Evolutionary conservation across 2,888 invertebrate genomes (phyloP).

Genomic region (Zaprionus lineosus): DNA sequence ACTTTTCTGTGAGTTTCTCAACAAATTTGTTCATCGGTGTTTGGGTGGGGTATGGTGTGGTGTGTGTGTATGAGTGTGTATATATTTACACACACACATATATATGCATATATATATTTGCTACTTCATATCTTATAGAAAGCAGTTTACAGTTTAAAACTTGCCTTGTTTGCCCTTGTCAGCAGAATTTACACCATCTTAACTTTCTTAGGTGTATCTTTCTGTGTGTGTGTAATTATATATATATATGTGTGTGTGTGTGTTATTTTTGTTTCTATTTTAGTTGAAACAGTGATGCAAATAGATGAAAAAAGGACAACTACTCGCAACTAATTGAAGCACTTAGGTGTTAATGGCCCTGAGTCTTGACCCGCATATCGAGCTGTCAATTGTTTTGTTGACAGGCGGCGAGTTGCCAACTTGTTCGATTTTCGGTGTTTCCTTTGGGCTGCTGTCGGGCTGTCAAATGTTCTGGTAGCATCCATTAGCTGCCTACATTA

Average conservation of each 20-base stretch:
- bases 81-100: neutral
- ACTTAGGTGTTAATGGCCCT: slow-evolving; percentile 31
- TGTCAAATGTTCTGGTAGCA: slow-evolving; percentile 5
- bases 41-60: slow-evolving; percentile 35
- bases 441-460: neutral
- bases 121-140: slow-evolving; percentile 51
- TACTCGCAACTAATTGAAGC: slow-evolving; percentile 31
- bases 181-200: slow-evolving; percentile 29
- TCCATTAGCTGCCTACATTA: slow-evolving; percentile 30
- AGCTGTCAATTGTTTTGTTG: slow-evolving; percentile 27
- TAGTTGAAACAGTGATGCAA: neutral
- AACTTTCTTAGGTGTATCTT: slow-evolving; percentile 4
- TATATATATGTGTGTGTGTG: neutral
- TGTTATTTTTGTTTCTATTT: neutral
- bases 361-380: slow-evolving; percentile 24
- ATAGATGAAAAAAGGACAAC: neutral
- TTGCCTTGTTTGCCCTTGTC: slow-evolving; percentile 42
- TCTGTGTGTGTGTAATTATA: neutral
- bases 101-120: slow-evolving; percentile 21
- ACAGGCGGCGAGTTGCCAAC: neutral
- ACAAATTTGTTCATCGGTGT: slow-evolving; percentile 63
- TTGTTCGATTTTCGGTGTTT: neutral
- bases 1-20: slow-evolving; percentile 42
- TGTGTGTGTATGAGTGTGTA: slow-evolving; percentile 4
- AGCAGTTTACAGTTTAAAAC: slow-evolving; percentile 55